Evolutionary conservation across 2,113 vertebrate genomes (phyloP), one percentile per base, ranked within the genome.

Genomic region (Emydura subglobosa): DNA sequence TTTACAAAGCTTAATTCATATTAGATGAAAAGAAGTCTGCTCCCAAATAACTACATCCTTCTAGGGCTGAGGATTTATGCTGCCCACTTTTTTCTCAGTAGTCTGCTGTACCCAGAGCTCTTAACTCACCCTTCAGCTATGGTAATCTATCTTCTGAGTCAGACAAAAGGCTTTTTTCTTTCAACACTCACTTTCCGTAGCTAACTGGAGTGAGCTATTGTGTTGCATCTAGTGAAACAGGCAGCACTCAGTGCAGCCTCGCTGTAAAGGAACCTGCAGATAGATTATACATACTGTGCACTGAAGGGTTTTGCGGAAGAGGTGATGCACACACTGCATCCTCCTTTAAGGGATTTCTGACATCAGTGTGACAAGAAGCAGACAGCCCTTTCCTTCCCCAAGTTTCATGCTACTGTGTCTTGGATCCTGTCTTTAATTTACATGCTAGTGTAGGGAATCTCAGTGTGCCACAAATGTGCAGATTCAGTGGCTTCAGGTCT

Each of bases 71-170:
- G 93, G 93, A 50, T 95, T 93, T 80, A 3, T 96, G 86, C 97
- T 97, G 95, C 96, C 96, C 96, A 94, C 93, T 82, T 86, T 49
- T 68, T 94, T 88, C 96, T 94, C 96, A 93, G 95, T 25, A 14
- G 85, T 91, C 87, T 91, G 89, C 96, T 89, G 92, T 88, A 78
- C 92, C 22, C 96, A 78, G 87, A 90, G 92, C 94, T 91, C 83
- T 92, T 95, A 88, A 94, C 96, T 96, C 96, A 89, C 54, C 84
- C 93, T 82, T 47, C 19, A 55, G 1, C 94, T 89, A 10, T 78
- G 94, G n/a, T 92, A 11, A 82, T 88, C 93, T 85, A 44, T 82
- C 94, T 88, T 93, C 24, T 0, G 86, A 92, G 90, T 17, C 51
- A 7, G n/a, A 57, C 90, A 76, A 84, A 79, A 88, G n/a, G 12